Evolutionary conservation across 2,797 vertebrate genomes (phyloP), one percentile per base, ranked within the genome.

Genomic region (Leptodactylus fallax): DNA sequence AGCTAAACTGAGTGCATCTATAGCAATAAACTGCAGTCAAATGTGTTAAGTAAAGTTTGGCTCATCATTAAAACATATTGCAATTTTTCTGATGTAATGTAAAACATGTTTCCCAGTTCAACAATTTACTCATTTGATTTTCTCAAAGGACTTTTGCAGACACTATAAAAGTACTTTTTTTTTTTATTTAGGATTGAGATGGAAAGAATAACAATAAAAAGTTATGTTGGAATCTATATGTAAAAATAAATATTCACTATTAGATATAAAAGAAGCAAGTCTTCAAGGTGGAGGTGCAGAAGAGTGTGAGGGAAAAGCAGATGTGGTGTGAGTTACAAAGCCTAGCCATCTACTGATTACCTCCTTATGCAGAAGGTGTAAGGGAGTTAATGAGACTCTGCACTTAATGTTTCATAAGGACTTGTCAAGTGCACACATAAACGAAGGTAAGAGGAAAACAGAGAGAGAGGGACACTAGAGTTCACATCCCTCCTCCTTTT

Each of bases 291-390:
- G 78, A 85, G 58, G 12, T 67, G 67, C 11, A 51, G 49, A 77
- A 83, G 71, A 74, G 87, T 86, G 84, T 78, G 79, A 86, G 76
- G 55, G 69, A 78, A 49, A 89, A 86, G 79, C 84, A 89, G 87
- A 89, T 89, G 87, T 85, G 80, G 23, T 65, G 80, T 58, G 74
- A 49, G 27, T 16, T 49, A 47, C 7, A 63, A 72, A 47, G 83
- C 77, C 82, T 81, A 36, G 82, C 47, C 55, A 56, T 71, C 45
- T n/a, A 49, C 79, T 89, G 87, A 89, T 89, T 71, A 60, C 84
- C 87, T 89, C 87, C 87, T 82, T 76, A 86, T 89, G 87, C 79
- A 86, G 14, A 77, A 86, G 87, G 83, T 89, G 87, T 86, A 58
- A 60, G 67, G 67, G 69, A 85, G 87, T 81, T 89, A 89, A 82